A percentile compares a stretch with the other conserved stretches of the same genome.
phyloP scores from a whole-genome alignment of 2,888 invertebrate genomes.

The Tillus elongatus region DNA sequence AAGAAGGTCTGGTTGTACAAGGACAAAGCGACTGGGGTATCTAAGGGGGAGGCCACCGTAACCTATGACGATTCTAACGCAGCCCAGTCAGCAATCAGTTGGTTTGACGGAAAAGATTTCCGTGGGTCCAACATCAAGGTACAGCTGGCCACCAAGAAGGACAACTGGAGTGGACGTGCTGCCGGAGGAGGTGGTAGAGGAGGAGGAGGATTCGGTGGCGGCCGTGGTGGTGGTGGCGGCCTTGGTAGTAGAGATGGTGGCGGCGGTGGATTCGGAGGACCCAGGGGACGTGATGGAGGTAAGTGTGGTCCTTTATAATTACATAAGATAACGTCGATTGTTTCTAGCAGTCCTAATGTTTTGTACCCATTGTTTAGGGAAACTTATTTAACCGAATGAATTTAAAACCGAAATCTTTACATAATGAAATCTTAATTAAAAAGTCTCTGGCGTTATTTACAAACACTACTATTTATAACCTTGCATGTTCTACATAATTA shows the following conservation, averaged over 20 bases:
- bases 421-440: too few relatives aligned
- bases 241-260: slow-evolving; percentile 48
- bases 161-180: slow-evolving; percentile 41
- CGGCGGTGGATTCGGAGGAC: slow-evolving; percentile 34
- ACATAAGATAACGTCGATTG: too few relatives aligned
- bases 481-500: too few relatives aligned
- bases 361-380: too few relatives aligned
- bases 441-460: too few relatives aligned
- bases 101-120: slow-evolving; percentile 96
- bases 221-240: slow-evolving; percentile 47
- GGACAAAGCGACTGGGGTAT: slow-evolving; percentile 84
- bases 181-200: slow-evolving; percentile 45
- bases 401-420: too few relatives aligned
- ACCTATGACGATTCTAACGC: slow-evolving; percentile 95
- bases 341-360: too few relatives aligned
- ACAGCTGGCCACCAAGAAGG: slow-evolving; percentile 48
- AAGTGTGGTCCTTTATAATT: slow-evolving; percentile 20
- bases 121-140: slow-evolving; percentile 77
- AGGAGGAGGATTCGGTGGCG: slow-evolving; percentile 44
- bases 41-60: slow-evolving; percentile 97
- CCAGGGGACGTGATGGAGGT: slow-evolving; percentile 29
- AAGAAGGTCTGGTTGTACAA: slow-evolving; percentile 98
- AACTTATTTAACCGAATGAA: too few relatives aligned
- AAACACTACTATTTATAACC: too few relatives aligned
- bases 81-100: slow-evolving; percentile 88